Conservation (phyloP, 1,140 invertebrate genomes). For the Microvelia longipes region DNA sequence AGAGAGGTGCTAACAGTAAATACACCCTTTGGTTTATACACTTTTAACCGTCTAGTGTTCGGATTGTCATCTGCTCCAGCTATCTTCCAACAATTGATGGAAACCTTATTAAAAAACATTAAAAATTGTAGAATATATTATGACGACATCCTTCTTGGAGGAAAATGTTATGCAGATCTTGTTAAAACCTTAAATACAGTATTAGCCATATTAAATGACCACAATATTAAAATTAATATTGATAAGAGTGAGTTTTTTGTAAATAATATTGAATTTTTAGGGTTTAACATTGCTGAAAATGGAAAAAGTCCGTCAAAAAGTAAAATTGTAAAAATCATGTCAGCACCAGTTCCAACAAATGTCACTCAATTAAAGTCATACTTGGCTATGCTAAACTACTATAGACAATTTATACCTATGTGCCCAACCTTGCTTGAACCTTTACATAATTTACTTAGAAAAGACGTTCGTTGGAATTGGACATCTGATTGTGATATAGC, state of each 20-base stretch:
- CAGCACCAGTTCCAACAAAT: slow-evolving; percentile 4
- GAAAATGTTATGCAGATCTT: not conserved
- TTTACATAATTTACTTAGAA: slow-evolving; percentile 7
- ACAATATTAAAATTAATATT: not conserved
- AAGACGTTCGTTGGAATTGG: slow-evolving; percentile 9
- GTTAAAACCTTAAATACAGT: not conserved
- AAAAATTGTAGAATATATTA: not conserved
- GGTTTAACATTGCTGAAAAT: not conserved
- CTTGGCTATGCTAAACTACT: slow-evolving; percentile 5
- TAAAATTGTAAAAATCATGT: slow-evolving; percentile 9
- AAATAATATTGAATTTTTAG: not conserved
- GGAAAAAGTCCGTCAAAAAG: not conserved
- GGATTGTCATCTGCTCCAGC: not conserved
- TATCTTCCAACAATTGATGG: not conserved
- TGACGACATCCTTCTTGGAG: not conserved
- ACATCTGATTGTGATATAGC: slow-evolving; percentile 11
- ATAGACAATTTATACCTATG: slow-evolving; percentile 11
- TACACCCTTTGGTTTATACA: not conserved
- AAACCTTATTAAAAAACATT: not conserved
- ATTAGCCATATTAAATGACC: not conserved
- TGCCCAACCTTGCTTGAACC: slow-evolving; percentile 9
- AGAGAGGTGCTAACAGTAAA: not conserved
- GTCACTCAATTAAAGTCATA: slow-evolving; percentile 4
- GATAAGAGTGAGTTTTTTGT: not conserved
- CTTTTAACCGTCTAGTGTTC: not conserved